A percentile compares a stretch with the other conserved stretches of the same genome.
Conservation (phyloP, 2,113 vertebrate genomes). For the Corapipo altera region DNA sequence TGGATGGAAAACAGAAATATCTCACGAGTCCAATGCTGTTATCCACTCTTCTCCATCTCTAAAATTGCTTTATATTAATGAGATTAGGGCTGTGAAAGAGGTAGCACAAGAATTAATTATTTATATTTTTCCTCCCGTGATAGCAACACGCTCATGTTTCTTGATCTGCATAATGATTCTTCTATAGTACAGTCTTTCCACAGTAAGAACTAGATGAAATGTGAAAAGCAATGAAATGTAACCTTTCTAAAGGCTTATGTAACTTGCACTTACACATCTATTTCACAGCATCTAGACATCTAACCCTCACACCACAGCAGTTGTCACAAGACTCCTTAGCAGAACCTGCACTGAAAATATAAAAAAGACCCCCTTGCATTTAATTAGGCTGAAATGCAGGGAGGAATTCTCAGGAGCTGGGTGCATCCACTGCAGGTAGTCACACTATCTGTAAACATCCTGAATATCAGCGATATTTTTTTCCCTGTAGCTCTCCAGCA, state of each 20-base stretch:
- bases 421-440: background rate
- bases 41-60: slow-evolving; percentile 56
- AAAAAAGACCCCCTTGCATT: background rate
- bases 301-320: background rate
- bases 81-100: slow-evolving; percentile 57
- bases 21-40: slow-evolving; percentile 59
- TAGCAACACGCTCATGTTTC: background rate
- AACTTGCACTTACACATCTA: background rate
- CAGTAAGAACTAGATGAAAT: background rate
- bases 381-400: background rate
- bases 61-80: slow-evolving; percentile 69
- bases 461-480: background rate
- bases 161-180: slow-evolving; percentile 15
- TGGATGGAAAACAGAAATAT: slow-evolving; percentile 74
- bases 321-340: background rate
- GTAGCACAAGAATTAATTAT: slow-evolving; percentile 55
- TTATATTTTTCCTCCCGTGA: background rate
- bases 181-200: background rate
- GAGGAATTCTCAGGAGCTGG: background rate
- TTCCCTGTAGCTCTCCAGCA: background rate
- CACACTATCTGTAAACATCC: background rate
- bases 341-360: background rate
- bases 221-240: slow-evolving; percentile 15
- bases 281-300: background rate
- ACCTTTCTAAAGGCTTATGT: background rate